Evolutionary conservation across 2,888 invertebrate genomes (phyloP), one percentile per base, ranked within the genome.

Genomic region (Halocaridina rubra): DNA sequence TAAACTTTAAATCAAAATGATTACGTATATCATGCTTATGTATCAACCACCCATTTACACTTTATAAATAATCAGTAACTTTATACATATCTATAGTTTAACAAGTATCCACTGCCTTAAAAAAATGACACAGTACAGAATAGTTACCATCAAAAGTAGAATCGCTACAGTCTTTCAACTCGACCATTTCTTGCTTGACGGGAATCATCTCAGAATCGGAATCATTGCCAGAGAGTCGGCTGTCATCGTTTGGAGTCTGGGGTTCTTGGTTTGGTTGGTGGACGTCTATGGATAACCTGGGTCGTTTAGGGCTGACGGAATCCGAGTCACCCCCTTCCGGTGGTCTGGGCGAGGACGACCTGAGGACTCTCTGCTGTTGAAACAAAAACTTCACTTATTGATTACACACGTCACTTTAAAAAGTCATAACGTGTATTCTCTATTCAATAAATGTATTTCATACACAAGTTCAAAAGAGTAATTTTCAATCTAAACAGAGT

Each of bases 181-280:
- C 88, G 13, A 84, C 84, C 88, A 88, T 88, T 53, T 88, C 88
- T 79, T 88, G 88, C 71, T 88, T 88, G 22, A 88, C 88, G n/a
- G 88, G 88, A 30, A 88, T 78, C 88, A 88, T 88, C 57, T 88
- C 88, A 22, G 88, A 88, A 67, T 88, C 88, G 16, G 85, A 85
- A 57, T 88, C 88, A 24, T 67, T 74, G 27, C 85, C 88, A 7
- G 86, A 86, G 24, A 86, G 78, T 46, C 85, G 46, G 39, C 85
- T 82, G 53, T 87, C 85, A 59, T 88, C 85, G 71, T 84, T 84
- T 24, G 84, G 86, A 8, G 86, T 88, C 19, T 80, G 81, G 10
- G 88, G 84, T 24, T 84, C 81, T 71, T 86, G 85, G 19, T 32
- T 53, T 22, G 85, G 75, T 80, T 79, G 80, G 57, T 80, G 79